Evolutionary conservation across 2,113 vertebrate genomes (phyloP), one percentile per base, ranked within the genome.

Genomic region (Pyrgilauda ruficollis): DNA sequence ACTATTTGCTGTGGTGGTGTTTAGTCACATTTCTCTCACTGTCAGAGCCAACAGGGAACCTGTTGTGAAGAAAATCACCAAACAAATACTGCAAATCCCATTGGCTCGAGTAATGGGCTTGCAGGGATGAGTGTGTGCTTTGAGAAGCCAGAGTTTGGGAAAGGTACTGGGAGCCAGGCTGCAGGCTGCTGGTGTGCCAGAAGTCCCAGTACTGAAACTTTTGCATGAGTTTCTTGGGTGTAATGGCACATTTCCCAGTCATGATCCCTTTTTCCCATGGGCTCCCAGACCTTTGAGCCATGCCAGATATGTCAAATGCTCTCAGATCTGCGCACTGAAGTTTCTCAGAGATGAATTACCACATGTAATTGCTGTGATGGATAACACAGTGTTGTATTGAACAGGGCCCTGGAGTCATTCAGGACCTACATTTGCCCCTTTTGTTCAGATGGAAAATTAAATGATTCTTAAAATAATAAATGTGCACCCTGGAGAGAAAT

Each of bases 401-500:
- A 87, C 12, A 0, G 26, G 86, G 89, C 96, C 90, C 96, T 91
- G 80, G 90, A 94, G 96, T 94, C 73, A 78, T 96, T 93, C 89
- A 92, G 94, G 88, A 96, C 94, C 96, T 96, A 96, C 86, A 90
- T 93, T 94, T 7, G 8, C 89, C 69, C 72, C 68, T 89, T 92
- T 91, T 90, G 86, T 87, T 97, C 94, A 92, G 88, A 92, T 90
- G 88, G 94, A 95, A 97, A 97, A 96, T 97, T 93, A 96, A 97
- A 96, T 95, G 94, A 89, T 95, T 95, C 95, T 97, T 96, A 94
- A 97, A 97, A 97, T 97, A 96, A 96, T 96, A 97, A 94, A 96
- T 95, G 94, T 87, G 37, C 66, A 91, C 96, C 95, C 96, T 93
- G 90, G 96, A 97, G 96, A 97, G 92, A 87, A 95, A 94, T 94